Evolutionary conservation across 2,113 vertebrate species (phyloP), one percentile per base, ranked within the genome.

Genomic region (Peromyscus californicus): DNA sequence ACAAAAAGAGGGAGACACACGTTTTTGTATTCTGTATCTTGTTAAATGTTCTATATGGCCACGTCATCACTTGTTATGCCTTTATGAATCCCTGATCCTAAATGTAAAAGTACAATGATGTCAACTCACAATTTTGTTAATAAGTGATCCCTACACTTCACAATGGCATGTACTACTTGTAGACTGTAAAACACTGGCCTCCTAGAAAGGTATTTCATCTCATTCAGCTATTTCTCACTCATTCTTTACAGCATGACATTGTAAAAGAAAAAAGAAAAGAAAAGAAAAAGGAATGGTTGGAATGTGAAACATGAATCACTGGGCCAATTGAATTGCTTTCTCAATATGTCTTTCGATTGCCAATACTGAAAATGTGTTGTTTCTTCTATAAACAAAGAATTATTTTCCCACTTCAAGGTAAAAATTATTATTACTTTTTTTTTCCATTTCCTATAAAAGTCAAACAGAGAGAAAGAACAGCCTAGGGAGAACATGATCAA

Each of bases 351-450:
- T 72, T 22, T 74, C 10, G 79, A 45, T 31, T 88, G 63, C 4
- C 17, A 90, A 63, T 92, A 92, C 75, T 61, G 10, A 90, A 92
- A 90, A 61, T 45, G 2, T 42, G n/a, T 7, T 3, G 24, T 83
- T 96, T 70, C 57, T 82, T 59, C 69, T 96, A 54, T 69, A 88
- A 92, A 82, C 6, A 90, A 67, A 90, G 61, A 94, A 84, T 83
- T 92, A 65, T 93, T 87, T 92, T 93, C 29, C 15, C 17, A 95
- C 17, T 76, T 70, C 0, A 83, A 94, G 72, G 26, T 61, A 70
- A 90, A 82, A 91, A 42, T 15, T 92, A 65, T 42, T 61, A 93
- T 59, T 51, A 79, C 78, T 54, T 85, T 65, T 65, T 76, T 26
- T 74, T 29, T n/a, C n/a, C 15, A 21, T 96, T 83, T 84, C 70